Conservation (phyloP, 2,888 invertebrate species). For the Trilocha varians region DNA sequence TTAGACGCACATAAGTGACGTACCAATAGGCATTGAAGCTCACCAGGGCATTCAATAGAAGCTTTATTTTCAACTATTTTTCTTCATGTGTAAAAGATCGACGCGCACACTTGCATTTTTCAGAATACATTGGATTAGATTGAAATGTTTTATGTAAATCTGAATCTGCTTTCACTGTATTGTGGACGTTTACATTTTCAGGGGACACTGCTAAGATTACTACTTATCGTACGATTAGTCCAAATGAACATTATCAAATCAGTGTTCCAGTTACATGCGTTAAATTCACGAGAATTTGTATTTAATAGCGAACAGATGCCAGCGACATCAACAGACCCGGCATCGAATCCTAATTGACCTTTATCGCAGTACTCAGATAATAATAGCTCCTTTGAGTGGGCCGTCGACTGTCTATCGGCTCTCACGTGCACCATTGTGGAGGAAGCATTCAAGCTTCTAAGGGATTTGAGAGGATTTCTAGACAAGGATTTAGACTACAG, state of each 20-base stretch:
- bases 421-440: slow-evolving; percentile 47
- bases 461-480: slow-evolving; percentile 55
- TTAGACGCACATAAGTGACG: slow-evolving; percentile 62
- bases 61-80: slow-evolving; percentile 47
- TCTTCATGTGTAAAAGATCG: slow-evolving; percentile 61
- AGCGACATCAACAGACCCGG: slow-evolving; percentile 21
- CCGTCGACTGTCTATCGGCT: slow-evolving; percentile 17
- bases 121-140: too few species aligned
- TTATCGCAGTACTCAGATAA: slow-evolving; percentile 44
- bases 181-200: too few species aligned
- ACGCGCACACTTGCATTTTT: too few species aligned
- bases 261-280: background rate
- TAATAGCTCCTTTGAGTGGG: slow-evolving; percentile 48
- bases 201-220: too few species aligned
- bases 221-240: too few species aligned
- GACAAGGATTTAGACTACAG: slow-evolving; percentile 35
- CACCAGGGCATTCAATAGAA: slow-evolving; percentile 63
- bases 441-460: slow-evolving; percentile 43
- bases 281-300: slow-evolving; percentile 14
- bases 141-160: too few species aligned
- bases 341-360: slow-evolving; percentile 51
- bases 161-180: too few species aligned
- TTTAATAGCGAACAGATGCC: slow-evolving; percentile 18
- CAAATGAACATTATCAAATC: too few species aligned
- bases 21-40: slow-evolving; percentile 69